Percentiles rank a stretch among this genome's conserved stretches.
Evolutionary conservation across 1,140 invertebrate species (phyloP).

Genomic region (Pseudomyrmex flavicornis): DNA sequence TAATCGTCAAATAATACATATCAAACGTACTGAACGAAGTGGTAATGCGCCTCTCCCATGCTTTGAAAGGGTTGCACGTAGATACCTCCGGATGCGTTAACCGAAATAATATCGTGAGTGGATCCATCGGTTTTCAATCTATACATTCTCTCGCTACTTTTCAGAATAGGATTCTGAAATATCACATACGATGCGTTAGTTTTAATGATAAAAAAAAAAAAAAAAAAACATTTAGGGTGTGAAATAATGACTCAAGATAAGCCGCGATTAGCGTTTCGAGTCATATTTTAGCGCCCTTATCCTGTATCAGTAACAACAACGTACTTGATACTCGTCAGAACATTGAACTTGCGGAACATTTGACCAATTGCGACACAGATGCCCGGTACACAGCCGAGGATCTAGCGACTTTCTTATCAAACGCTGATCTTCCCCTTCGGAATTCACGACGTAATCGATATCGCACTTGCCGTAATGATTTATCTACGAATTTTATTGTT

Average conservation of each 20-base stretch:
- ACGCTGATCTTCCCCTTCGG: slow-evolving; percentile 73
- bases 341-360: slow-evolving; percentile 82
- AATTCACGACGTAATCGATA: slow-evolving; percentile 80
- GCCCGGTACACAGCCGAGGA: slow-evolving; percentile 79
- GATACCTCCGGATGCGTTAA: slow-evolving; percentile 82
- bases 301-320: neutral
- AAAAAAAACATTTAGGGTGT: no score
- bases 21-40: slow-evolving; percentile 65
- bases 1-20: slow-evolving; percentile 9
- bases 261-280: no score
- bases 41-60: slow-evolving; percentile 82
- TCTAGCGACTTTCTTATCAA: slow-evolving; percentile 81
- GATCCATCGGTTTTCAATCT: slow-evolving; percentile 65
- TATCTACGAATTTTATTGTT: slow-evolving; percentile 66
- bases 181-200: neutral
- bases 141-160: slow-evolving; percentile 82
- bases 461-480: slow-evolving; percentile 83
- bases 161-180: slow-evolving; percentile 74
- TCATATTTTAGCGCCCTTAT: no score
- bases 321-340: slow-evolving; percentile 79
- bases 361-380: slow-evolving; percentile 78
- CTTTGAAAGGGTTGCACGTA: slow-evolving; percentile 83
- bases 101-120: slow-evolving; percentile 69
- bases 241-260: no score
- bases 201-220: no score